phyloP scores from a whole-genome alignment of 2,113 vertebrate species.

The Gallinago media region DNA sequence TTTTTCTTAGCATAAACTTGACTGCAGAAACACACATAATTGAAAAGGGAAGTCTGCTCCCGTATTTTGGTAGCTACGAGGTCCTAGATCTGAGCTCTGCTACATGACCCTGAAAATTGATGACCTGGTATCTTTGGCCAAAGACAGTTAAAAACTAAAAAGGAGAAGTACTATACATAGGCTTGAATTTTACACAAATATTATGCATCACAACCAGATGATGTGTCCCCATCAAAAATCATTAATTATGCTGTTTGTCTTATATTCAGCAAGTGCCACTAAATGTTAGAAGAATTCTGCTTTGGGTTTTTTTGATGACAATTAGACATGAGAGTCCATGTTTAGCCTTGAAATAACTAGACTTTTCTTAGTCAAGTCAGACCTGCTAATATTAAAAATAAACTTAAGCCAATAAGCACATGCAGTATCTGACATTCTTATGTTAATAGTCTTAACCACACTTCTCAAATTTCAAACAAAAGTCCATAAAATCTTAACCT shows the following conservation, averaged over 20 bases:
- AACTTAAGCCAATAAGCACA: background rate
- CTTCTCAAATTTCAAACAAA: background rate
- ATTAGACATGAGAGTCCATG: background rate
- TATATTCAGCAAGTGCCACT: background rate
- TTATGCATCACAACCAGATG: background rate
- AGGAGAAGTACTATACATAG: background rate
- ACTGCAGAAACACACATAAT: background rate
- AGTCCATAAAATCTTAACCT: rapidly evolving
- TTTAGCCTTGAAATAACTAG: background rate
- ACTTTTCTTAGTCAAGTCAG: background rate
- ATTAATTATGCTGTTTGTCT: background rate
- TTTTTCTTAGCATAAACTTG: background rate
- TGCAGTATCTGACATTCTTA: background rate
- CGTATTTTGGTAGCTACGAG: background rate
- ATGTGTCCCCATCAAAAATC: background rate
- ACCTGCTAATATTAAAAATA: background rate
- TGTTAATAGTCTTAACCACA: background rate
- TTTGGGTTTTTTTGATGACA: background rate
- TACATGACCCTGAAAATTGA: background rate
- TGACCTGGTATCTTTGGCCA: background rate
- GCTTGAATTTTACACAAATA: background rate
- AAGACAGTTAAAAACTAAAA: background rate
- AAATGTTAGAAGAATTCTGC: background rate
- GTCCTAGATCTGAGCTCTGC: background rate
- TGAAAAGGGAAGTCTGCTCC: background rate